phyloP scores from a whole-genome alignment of 1,140 invertebrate genomes.

The Tetranychus cinnabarinus region DNA sequence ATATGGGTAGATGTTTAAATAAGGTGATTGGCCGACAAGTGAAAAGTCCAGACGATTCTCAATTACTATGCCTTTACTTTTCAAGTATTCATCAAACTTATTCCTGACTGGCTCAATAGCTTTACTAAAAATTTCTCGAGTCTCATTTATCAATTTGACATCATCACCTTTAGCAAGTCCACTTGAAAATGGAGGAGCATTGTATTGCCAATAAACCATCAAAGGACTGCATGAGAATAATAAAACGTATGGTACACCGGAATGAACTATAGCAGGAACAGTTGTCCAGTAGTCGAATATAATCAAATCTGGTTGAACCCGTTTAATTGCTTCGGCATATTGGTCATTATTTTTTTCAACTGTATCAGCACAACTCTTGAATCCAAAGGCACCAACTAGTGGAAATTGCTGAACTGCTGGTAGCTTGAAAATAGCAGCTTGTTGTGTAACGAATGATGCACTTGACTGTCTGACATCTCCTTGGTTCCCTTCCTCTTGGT shows the following conservation, averaged over 20 bases:
- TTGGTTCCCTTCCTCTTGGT: too few species aligned
- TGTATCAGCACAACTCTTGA: too few species aligned
- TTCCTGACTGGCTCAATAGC: background rate
- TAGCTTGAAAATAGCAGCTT: too few species aligned
- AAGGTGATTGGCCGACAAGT: background rate
- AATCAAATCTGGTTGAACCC: conserved; percentile 5
- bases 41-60: background rate
- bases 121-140: background rate
- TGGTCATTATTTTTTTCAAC: too few species aligned
- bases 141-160: background rate
- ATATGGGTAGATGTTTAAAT: conserved; percentile 3
- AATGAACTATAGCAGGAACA: background rate
- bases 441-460: too few species aligned
- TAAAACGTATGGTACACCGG: background rate
- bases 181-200: background rate
- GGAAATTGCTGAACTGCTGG: too few species aligned
- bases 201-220: background rate
- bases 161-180: background rate
- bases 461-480: too few species aligned
- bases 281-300: conserved; percentile 1
- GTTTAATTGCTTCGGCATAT: background rate
- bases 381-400: too few species aligned
- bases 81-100: background rate
- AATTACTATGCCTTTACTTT: background rate
- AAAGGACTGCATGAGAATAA: conserved; percentile 2